Evolutionary conservation across 2,888 invertebrate species (phyloP).

Genomic region (Calameuta idolon): DNA sequence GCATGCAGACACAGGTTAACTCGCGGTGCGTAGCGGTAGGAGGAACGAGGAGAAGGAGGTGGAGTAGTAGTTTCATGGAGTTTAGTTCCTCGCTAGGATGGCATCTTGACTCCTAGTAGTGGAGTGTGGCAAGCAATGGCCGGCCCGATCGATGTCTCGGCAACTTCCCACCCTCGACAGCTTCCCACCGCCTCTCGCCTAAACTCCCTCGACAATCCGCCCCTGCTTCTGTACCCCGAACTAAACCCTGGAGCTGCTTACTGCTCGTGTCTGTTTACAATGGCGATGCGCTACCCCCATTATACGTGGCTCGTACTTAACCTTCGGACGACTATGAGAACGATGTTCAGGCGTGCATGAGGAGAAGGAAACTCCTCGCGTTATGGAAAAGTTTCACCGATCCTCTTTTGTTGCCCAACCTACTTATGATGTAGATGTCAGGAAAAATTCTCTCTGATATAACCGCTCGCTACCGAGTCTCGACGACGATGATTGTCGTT

Average conservation of each 20-base stretch:
- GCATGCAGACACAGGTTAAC: neutral
- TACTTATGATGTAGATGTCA: neutral
- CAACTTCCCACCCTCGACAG: slow-evolving; percentile 62
- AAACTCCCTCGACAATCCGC: slow-evolving; percentile 34
- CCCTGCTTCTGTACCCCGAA: slow-evolving; percentile 38
- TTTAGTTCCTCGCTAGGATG: slow-evolving; percentile 61
- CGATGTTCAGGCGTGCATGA: slow-evolving; percentile 3
- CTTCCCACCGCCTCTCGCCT: slow-evolving; percentile 28
- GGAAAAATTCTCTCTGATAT: neutral
- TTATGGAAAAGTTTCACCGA: neutral
- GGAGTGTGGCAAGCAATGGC: slow-evolving; percentile 66
- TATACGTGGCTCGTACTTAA: slow-evolving; percentile 49
- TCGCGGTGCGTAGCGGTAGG: slow-evolving; percentile 42
- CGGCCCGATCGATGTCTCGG: slow-evolving; percentile 67
- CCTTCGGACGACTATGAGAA: slow-evolving; percentile 29
- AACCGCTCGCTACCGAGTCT: neutral
- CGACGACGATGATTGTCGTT: neutral
- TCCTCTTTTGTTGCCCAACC: neutral
- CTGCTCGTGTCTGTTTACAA: slow-evolving; percentile 60
- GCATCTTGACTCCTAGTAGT: slow-evolving; percentile 66
- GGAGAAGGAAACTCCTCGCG: neutral
- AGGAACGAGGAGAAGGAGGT: slow-evolving; percentile 7
- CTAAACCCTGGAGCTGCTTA: slow-evolving; percentile 59
- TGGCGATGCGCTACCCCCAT: slow-evolving; percentile 57
- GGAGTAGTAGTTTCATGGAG: slow-evolving; percentile 59